Evolutionary conservation across 2,113 vertebrate species (phyloP), one percentile per base, ranked within the genome.

Genomic region (Paramisgurnus dabryanus): DNA sequence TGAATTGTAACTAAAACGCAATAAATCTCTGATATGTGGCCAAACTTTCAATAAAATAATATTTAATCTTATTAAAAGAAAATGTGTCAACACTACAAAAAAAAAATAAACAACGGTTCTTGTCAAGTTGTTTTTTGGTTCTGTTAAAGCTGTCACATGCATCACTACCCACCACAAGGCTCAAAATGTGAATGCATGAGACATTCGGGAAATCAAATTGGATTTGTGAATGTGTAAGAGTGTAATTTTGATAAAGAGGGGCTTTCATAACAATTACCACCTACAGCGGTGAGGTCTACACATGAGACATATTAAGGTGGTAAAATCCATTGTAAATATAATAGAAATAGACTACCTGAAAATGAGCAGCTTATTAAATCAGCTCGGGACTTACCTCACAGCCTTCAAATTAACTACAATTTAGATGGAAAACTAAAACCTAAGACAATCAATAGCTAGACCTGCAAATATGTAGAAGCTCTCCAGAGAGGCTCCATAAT

Each of bases 381-480:
- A 50, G 13, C 12, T 11, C 22, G 43, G 63, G 73, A 75, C 43
- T 75, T 64, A 75, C 73, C 58, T 75, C 43, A 64, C 40, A 74
- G 73, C 43, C 41, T 64, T 49, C 43, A 64, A 10, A 77, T 77
- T 9, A 41, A 66, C 47, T 34, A 17, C 40, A 79, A 61, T 76
- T 27, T 67, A 39, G 7, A 53, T 67, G 55, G 41, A 80, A 80
- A 70, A 70, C 63, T 69, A 79, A 81, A 10, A 27, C 45, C 47
- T 69, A 57, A 49, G 34, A 57, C 34, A 63, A 84, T 84, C 75
- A 82, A 84, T 81, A 82, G 18, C 65, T 49, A 58, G 67, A 70
- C 17, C 49, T 66, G 47, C 57, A 64, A 79, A 70, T 68, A 41
- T 64, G 55, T 66, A 75, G 70, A 10, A 53, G 40, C 65, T 76